phyloP scores from a whole-genome alignment of 1,140 invertebrate species.

The Ephestia elutella region DNA sequence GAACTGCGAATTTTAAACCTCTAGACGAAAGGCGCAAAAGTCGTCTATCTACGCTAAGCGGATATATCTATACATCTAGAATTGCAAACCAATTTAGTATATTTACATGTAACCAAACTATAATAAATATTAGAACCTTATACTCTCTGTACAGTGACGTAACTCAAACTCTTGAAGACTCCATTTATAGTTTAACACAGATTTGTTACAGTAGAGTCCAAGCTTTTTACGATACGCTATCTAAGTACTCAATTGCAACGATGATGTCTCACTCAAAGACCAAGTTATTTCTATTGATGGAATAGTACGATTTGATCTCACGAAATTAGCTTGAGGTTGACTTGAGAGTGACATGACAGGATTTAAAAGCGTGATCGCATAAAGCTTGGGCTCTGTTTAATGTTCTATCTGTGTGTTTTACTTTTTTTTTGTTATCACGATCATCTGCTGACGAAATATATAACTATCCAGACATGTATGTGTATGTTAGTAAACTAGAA shows the following conservation, averaged over 20 bases:
- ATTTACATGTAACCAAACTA: conserved; percentile 44
- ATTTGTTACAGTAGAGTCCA: not conserved
- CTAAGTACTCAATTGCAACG: no score
- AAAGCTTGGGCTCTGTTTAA: not conserved
- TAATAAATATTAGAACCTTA: conserved; percentile 64
- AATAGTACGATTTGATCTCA: no score
- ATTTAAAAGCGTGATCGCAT: not conserved
- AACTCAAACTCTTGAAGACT: conserved; percentile 34
- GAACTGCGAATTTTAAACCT: conserved; percentile 15
- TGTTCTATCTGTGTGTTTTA: not conserved
- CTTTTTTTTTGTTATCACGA: not conserved
- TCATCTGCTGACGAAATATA: not conserved
- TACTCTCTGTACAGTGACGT: conserved; percentile 61
- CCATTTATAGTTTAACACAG: conserved; percentile 12
- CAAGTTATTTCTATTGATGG: no score
- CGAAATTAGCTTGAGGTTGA: no score
- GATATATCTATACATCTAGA: conserved; percentile 32
- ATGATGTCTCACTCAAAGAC: no score
- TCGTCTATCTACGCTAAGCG: conserved; percentile 12
- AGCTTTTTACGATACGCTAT: no score
- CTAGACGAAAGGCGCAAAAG: conserved; percentile 10
- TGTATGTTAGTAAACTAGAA: not conserved
- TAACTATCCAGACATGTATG: not conserved
- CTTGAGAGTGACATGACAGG: no score
- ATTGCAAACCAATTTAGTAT: conserved; percentile 38